Evolutionary conservation across 2,888 invertebrate genomes (phyloP).

Genomic region (Stenchaetothrips biformis): DNA sequence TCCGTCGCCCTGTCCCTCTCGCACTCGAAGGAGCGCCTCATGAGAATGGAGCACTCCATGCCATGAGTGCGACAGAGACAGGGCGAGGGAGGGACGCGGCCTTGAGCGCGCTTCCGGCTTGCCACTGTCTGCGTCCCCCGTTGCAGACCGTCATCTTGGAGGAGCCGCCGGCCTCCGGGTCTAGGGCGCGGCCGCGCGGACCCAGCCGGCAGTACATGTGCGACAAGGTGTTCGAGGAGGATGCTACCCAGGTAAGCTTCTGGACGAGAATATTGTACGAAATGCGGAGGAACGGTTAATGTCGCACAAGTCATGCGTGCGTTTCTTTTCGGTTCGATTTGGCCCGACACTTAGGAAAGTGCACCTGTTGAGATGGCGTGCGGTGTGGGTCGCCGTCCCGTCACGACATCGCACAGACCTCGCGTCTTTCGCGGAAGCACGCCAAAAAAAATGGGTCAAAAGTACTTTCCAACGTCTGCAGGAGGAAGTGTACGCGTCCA

Average conservation of each 20-base stretch:
- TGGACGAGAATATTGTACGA: background rate
- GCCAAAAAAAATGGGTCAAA: background rate
- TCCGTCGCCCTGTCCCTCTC: background rate
- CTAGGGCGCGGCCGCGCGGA: constrained; percentile 59
- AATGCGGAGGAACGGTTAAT: background rate
- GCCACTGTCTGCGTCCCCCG: background rate
- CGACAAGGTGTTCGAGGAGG: constrained; percentile 83
- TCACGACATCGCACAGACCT: too few species aligned
- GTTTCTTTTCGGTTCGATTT: background rate
- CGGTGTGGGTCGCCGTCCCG: background rate
- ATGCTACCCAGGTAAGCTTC: constrained; percentile 69
- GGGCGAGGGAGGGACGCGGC: background rate
- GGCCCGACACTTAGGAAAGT: background rate
- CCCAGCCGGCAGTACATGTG: constrained; percentile 76
- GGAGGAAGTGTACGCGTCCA: constrained; percentile 80
- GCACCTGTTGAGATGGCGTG: background rate
- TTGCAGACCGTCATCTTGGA: constrained; percentile 62
- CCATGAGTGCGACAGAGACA: too few species aligned
- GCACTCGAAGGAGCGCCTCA: background rate
- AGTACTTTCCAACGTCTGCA: constrained; percentile 41
- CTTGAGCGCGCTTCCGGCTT: background rate
- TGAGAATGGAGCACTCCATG: too few species aligned
- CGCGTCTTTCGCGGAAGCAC: too few species aligned
- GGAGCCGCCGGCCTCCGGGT: constrained; percentile 53
- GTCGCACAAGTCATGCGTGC: background rate